Evolutionary conservation across 30 jellyfish, hydroid and myxozoan genomes (phyloP).

Genomic region (Calvadosia cruxmelitensis): DNA sequence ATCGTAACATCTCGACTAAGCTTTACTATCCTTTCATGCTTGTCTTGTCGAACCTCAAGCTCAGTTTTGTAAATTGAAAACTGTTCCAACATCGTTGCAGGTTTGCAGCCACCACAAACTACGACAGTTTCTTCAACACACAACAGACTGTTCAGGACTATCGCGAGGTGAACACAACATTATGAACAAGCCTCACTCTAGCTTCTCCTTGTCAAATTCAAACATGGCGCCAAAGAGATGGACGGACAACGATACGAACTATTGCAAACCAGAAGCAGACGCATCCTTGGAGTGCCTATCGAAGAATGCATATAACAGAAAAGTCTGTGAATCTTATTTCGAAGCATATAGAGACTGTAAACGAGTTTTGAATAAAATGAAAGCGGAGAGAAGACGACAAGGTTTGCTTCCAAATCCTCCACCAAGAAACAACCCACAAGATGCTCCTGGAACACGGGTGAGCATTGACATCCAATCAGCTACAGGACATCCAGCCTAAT

Average conservation of each 20-base stretch:
- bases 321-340: slow-evolving; percentile 53
- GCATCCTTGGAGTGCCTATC: slow-evolving; percentile 83
- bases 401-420: slow-evolving; percentile 84
- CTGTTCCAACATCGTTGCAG: not conserved
- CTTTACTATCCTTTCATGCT: slow-evolving; percentile 55
- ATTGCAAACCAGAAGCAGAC: slow-evolving; percentile 59
- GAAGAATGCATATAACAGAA: slow-evolving; percentile 34
- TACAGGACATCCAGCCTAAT: too few relatives aligned
- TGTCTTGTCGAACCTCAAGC: slow-evolving; percentile 52
- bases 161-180: too few relatives aligned
- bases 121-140: too few relatives aligned
- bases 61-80: slow-evolving; percentile 31
- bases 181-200: too few relatives aligned
- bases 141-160: too few relatives aligned
- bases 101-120: too few relatives aligned
- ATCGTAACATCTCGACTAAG: slow-evolving; percentile 64
- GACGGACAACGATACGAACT: slow-evolving; percentile 48
- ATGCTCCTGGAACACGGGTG: too few relatives aligned
- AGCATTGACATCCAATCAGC: too few relatives aligned
- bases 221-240: slow-evolving; percentile 44
- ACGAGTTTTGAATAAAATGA: slow-evolving; percentile 48
- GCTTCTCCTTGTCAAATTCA: too few relatives aligned
- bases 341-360: slow-evolving; percentile 59
- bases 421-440: slow-evolving; percentile 16
- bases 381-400: slow-evolving; percentile 56